Conservation (phyloP, 2,797 vertebrate genomes). For the Xenentodon cancila region DNA sequence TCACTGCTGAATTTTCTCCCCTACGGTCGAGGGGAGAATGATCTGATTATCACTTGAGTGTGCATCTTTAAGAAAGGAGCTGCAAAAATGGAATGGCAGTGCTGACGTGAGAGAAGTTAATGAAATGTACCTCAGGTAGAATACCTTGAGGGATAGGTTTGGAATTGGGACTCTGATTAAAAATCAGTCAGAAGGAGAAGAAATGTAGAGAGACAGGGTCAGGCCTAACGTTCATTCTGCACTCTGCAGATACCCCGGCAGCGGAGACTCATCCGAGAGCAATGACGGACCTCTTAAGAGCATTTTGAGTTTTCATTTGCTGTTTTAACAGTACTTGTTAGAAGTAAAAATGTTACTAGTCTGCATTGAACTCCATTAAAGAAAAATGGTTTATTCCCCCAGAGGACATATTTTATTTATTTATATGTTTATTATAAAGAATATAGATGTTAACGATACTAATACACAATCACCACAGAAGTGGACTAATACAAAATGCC, state of each 20-base stretch:
- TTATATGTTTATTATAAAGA: too few relatives aligned
- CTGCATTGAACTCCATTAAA: too few relatives aligned
- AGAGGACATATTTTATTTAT: too few relatives aligned
- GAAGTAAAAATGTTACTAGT: too few relatives aligned
- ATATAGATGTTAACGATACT: too few relatives aligned
- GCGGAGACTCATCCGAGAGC: conserved; percentile 34
- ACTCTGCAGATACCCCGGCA: conserved; percentile 32
- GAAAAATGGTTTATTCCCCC: too few relatives aligned
- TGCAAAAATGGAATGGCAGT: conserved; percentile 66
- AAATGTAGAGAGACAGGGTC: conserved; percentile 74
- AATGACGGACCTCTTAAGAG: conserved; percentile 38
- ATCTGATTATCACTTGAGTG: conserved; percentile 74
- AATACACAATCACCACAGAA: too few relatives aligned
- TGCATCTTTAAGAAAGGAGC: conserved; percentile 75
- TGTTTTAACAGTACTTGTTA: too few relatives aligned
- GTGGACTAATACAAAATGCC: too few relatives aligned
- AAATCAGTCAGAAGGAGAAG: conserved; percentile 77
- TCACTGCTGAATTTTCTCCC: conserved; percentile 50
- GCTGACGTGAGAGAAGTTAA: conserved; percentile 77
- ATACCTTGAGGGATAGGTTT: conserved; percentile 81
- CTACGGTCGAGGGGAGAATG: conserved; percentile 58
- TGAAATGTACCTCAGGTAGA: conserved; percentile 79
- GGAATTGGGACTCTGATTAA: conserved; percentile 83
- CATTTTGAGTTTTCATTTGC: conserved; percentile 25
- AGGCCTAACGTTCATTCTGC: conserved; percentile 58